phyloP scores from a whole-genome alignment of 2,797 vertebrate species.

The Psittacula echo region DNA sequence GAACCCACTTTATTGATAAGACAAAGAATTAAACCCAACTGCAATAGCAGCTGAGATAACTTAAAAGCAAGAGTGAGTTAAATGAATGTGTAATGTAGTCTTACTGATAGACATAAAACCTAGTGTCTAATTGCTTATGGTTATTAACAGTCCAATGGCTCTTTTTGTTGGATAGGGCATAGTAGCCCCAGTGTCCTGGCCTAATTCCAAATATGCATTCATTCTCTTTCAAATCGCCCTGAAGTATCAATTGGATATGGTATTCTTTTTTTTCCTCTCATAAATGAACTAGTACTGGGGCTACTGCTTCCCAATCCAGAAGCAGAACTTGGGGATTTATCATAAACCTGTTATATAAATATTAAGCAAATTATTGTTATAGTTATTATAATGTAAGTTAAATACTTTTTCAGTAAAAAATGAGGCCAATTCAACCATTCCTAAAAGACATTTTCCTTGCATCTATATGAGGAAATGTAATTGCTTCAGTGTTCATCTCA shows the following conservation, averaged over 20 bases:
- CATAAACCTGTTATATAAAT: background rate
- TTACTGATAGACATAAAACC: background rate
- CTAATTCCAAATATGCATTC: conserved; percentile 11
- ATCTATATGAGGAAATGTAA: background rate
- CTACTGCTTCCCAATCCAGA: background rate
- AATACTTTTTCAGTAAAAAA: background rate
- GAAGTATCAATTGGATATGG: conserved; percentile 25
- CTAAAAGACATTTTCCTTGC: background rate
- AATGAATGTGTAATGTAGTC: background rate
- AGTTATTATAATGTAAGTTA: conserved; percentile 2
- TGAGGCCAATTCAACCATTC: background rate
- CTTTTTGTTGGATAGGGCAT: background rate
- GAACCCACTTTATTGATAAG: background rate
- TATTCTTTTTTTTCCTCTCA: conserved; percentile 17
- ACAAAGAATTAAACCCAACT: background rate
- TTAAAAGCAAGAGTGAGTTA: background rate
- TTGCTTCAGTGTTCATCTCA: background rate
- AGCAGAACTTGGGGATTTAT: background rate
- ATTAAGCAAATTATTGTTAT: background rate
- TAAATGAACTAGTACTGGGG: background rate
- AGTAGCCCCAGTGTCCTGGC: conserved; percentile 16
- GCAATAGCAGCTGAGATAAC: background rate
- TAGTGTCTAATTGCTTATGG: background rate
- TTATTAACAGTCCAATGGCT: conserved; percentile 35
- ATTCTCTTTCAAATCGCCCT: conserved; percentile 54